Conservation (phyloP, 2,888 invertebrate species). For the Gisinianus flammeolus region DNA sequence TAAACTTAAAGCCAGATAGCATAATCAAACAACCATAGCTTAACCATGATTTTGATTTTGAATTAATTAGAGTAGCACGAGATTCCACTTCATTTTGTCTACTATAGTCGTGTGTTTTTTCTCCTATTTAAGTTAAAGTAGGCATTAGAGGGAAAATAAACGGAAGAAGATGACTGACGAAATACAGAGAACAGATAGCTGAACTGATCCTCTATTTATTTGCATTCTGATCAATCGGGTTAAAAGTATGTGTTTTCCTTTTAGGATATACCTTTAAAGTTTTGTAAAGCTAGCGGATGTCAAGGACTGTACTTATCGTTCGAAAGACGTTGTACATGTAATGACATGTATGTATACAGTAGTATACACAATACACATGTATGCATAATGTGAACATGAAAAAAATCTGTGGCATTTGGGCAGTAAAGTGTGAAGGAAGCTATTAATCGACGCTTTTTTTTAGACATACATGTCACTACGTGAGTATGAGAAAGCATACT, state of each 20-base stretch:
- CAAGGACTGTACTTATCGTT: background rate
- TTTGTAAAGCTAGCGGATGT: background rate
- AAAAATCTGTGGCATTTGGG: slow-evolving; percentile 20
- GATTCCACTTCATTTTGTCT: background rate
- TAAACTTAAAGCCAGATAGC: background rate
- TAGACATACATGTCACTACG: background rate
- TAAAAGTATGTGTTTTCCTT: background rate
- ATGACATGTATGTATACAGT: background rate
- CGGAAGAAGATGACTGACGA: background rate
- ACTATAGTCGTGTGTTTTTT: background rate
- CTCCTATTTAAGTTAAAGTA: background rate
- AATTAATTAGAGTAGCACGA: slow-evolving; percentile 14
- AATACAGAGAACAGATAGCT: background rate
- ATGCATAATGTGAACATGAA: background rate
- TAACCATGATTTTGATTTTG: background rate
- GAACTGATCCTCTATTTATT: background rate
- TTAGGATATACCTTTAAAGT: background rate
- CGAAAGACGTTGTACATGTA: too few relatives aligned
- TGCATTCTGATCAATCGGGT: background rate
- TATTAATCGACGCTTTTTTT: slow-evolving; percentile 31
- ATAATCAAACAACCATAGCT: background rate
- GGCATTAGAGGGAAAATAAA: background rate
- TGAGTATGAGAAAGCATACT: background rate
- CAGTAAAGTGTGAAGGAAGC: slow-evolving; percentile 27
- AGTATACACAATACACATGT: background rate